Evolutionary conservation across 2,113 vertebrate genomes (phyloP).

Genomic region (Vanacampus margaritifer): DNA sequence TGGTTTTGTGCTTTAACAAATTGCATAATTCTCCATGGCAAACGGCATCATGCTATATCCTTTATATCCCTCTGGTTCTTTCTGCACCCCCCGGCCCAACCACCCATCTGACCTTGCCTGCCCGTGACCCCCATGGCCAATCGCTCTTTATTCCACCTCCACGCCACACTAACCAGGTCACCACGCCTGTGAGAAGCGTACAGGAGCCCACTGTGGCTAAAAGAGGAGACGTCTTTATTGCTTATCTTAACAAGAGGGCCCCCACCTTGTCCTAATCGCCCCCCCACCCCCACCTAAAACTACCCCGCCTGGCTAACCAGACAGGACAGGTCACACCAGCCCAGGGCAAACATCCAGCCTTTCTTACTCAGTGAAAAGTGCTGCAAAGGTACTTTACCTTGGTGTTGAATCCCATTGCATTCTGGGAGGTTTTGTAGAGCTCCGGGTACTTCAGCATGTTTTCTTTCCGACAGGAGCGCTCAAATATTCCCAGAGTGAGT

Average conservation of each 20-base stretch:
- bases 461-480: conserved; percentile 93
- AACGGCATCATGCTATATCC: conserved; percentile 45
- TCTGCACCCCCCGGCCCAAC: neutral
- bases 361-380: neutral
- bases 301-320: conserved; percentile 5
- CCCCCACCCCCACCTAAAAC: neutral
- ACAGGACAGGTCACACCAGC: conserved; percentile 46
- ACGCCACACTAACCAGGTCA: conserved; percentile 68
- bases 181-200: conserved; percentile 68
- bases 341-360: conserved; percentile 11
- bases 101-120: conserved; percentile 53
- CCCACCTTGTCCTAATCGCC: neutral
- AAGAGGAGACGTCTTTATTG: conserved; percentile 75
- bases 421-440: conserved; percentile 97
- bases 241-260: conserved; percentile 43
- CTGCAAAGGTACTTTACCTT: conserved; percentile 76
- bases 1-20: conserved; percentile 56
- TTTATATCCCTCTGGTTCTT: conserved; percentile 27
- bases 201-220: conserved; percentile 45
- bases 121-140: conserved; percentile 61
- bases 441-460: conserved; percentile 99
- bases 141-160: conserved; percentile 74
- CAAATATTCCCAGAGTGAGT: conserved; percentile 96
- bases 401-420: conserved; percentile 95
- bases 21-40: conserved; percentile 57